Percentiles rank a stretch among this genome's conserved stretches.
Evolutionary conservation across 2,113 vertebrate species (phyloP).

Genomic region (Lynx canadensis): DNA sequence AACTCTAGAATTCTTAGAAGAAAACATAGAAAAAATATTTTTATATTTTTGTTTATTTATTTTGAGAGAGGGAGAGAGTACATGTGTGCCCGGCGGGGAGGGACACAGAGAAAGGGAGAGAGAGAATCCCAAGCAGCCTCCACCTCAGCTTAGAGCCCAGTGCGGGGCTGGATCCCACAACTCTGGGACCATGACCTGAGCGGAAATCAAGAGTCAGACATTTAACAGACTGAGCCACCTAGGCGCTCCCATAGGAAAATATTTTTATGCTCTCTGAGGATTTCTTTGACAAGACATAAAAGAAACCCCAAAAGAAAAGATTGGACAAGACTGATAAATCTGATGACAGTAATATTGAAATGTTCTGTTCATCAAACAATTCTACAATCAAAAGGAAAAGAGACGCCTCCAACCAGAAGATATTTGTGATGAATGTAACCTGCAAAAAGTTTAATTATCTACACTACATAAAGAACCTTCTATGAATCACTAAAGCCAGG

Average conservation of each 20-base stretch:
- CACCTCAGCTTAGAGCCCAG: too few relatives aligned
- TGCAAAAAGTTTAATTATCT: not conserved
- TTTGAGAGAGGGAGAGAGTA: too few relatives aligned
- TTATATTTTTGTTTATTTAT: too few relatives aligned
- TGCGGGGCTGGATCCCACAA: too few relatives aligned
- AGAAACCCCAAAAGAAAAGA: not conserved
- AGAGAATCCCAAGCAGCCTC: too few relatives aligned
- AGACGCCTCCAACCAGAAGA: not conserved
- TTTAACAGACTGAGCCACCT: too few relatives aligned
- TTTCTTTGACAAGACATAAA: not conserved
- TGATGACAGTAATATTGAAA: not conserved
- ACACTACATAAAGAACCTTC: not conserved
- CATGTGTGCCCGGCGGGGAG: accelerated
- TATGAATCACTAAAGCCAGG: not conserved
- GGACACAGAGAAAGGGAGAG: too few relatives aligned
- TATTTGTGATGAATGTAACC: not conserved
- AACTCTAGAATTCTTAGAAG: slow-evolving; percentile 12
- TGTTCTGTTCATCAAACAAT: not conserved
- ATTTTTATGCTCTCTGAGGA: not conserved
- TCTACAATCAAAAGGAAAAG: not conserved
- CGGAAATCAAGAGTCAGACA: too few relatives aligned
- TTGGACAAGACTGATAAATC: not conserved
- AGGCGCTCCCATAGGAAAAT: too few relatives aligned
- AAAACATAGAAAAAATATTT: not conserved
- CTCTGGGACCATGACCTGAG: too few relatives aligned